Conservation (phyloP, 2,888 invertebrate genomes). For the Cyclophora albipunctata region DNA sequence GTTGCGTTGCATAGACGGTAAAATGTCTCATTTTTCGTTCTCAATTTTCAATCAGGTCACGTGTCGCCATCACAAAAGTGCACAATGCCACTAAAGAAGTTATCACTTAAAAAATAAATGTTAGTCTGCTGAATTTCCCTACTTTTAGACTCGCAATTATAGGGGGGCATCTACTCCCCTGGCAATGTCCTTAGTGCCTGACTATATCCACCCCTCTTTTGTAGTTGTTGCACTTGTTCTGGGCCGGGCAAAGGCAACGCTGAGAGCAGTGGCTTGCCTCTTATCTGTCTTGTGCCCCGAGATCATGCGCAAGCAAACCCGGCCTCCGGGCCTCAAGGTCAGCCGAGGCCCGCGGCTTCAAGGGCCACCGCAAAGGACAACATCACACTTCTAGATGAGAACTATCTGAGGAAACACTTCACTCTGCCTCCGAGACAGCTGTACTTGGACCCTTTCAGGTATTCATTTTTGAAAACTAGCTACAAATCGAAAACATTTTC, state of each 20-base stretch:
- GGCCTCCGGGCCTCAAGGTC: slow-evolving; percentile 7
- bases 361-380: slow-evolving; percentile 20
- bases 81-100: too few relatives aligned
- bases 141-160: too few relatives aligned
- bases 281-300: slow-evolving; percentile 60
- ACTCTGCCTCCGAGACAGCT: slow-evolving; percentile 49
- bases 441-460: slow-evolving; percentile 58
- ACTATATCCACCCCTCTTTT: too few relatives aligned
- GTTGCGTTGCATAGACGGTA: too few relatives aligned
- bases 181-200: too few relatives aligned
- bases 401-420: slow-evolving; percentile 56
- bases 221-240: slow-evolving; percentile 49
- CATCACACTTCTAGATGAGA: slow-evolving; percentile 48
- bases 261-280: slow-evolving; percentile 36
- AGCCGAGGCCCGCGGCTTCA: slow-evolving; percentile 19
- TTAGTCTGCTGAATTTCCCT: too few relatives aligned
- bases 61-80: too few relatives aligned
- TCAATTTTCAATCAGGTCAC: too few relatives aligned
- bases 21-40: too few relatives aligned
- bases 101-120: too few relatives aligned
- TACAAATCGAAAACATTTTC: neutral
- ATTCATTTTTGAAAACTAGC: neutral
- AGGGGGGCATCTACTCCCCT: too few relatives aligned
- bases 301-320: slow-evolving; percentile 22
- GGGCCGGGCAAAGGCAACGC: slow-evolving; percentile 18